These are phyloP conservation scores for Zygothrica quintamaculata DNA, from an alignment of 2,888 invertebrate species.

Conservation along the genomic window DNA sequence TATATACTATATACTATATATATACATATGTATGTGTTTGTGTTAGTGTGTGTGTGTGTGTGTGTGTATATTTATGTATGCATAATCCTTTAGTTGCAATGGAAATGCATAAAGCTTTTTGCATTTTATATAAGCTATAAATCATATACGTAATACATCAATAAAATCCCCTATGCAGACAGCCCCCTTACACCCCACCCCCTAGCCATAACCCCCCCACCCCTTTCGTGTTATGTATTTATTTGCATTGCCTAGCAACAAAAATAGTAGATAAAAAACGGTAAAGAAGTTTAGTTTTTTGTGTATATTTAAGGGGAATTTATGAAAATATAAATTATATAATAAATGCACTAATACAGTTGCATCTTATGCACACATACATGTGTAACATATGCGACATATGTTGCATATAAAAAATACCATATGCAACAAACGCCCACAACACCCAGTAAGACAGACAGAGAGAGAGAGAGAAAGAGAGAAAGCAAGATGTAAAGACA, in stretches of 20 bases:
- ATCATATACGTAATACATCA: slow-evolving; percentile 36
- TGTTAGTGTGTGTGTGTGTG: slow-evolving; percentile 1
- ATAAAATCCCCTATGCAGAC: slow-evolving; percentile 24
- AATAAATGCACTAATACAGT: slow-evolving; percentile 53
- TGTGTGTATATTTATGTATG: slow-evolving; percentile 22
- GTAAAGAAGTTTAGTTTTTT: slow-evolving; percentile 42
- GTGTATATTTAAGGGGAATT: slow-evolving; percentile 53
- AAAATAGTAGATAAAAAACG: slow-evolving; percentile 16
- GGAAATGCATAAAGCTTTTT: slow-evolving; percentile 37
- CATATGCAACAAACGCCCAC: slow-evolving; percentile 67
- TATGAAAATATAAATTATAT: slow-evolving; percentile 73
- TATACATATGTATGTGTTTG: slow-evolving; percentile 15
- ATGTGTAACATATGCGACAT: slow-evolving; percentile 56
- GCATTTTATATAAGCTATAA: slow-evolving; percentile 48
- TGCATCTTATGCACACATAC: background rate
- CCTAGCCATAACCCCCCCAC: background rate
- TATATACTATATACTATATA: background rate
- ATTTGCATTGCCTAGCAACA: slow-evolving; percentile 62
- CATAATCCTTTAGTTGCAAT: slow-evolving; percentile 34
- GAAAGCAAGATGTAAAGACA: slow-evolving; percentile 7
- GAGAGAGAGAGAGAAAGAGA: slow-evolving; percentile 9
- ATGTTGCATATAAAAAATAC: slow-evolving; percentile 75
- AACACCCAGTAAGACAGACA: slow-evolving; percentile 13
- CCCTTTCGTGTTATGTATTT: slow-evolving; percentile 4
- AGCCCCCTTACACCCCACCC: background rate